phyloP scores from a whole-genome alignment of 2,888 invertebrate genomes.

The Diplazon laetatorius region DNA sequence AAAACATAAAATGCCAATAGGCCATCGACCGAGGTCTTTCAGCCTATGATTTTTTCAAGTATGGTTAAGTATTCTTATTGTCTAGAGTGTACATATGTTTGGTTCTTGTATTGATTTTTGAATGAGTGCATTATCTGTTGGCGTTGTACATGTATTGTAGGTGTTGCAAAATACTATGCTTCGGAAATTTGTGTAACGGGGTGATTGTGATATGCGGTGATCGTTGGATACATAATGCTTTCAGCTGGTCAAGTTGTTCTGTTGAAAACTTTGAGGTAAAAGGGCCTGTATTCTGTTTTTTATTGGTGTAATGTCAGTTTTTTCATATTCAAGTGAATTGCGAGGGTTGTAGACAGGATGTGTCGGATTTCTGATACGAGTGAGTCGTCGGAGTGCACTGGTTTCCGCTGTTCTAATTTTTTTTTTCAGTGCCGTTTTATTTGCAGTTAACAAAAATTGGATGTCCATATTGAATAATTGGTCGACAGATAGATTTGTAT shows the following conservation, averaged over 20 bases:
- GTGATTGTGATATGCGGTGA: too few species aligned
- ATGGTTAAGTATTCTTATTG: too few species aligned
- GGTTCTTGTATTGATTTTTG: too few species aligned
- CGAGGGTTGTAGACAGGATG: neutral
- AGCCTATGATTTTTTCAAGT: slow-evolving; percentile 4
- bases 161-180: too few species aligned
- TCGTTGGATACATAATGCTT: too few species aligned
- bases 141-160: too few species aligned
- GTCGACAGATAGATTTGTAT: slow-evolving; percentile 28
- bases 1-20: slow-evolving; percentile 1
- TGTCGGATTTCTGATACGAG: slow-evolving; percentile 11
- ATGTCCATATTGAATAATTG: neutral
- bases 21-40: slow-evolving; percentile 28
- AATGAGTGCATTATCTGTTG: too few species aligned
- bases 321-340: neutral
- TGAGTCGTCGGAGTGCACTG: slow-evolving; percentile 14
- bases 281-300: neutral
- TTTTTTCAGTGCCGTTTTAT: neutral
- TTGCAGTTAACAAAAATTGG: too few species aligned
- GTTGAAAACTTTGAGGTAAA: too few species aligned
- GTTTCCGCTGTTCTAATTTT: slow-evolving; percentile 38
- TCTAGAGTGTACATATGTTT: too few species aligned
- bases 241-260: too few species aligned
- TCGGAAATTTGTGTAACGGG: too few species aligned
- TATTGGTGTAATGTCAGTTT: neutral